Base-by-base conservation (phyloP, 2,797 vertebrate species). In the Vireo griseus region DNA sequence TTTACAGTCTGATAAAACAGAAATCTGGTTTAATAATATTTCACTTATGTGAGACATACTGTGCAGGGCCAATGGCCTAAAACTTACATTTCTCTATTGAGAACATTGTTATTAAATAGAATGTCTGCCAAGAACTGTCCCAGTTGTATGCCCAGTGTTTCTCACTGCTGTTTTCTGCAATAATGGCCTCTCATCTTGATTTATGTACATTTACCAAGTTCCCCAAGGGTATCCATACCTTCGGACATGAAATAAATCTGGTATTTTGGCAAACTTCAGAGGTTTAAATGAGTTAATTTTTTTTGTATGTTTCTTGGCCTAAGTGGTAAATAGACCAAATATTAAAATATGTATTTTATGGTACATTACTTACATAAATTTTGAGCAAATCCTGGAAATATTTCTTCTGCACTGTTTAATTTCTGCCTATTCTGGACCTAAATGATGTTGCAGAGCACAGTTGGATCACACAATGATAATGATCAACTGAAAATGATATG, bases 61-160 rank as follows among this genome's bases (percentile, higher is more conserved):
- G 8, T 66, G 25, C 42, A 86, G 66, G 40, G 55, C 44, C 62
- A 84, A 94, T 57, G 84, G 52, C 16, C 42, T 79, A 74, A 94
- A 90, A 54, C 29, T 67, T 44, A 50, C 29, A 73, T 93, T 95
- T 92, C 74, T 86, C 9, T 6, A 57, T 44, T 65, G 67, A 84
- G 76, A 91, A 24, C 11, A 39, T 76, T 78, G 59, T 88, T 92
- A 88, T 88, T 94, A 94, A 92, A 96, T 72, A 55, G 51, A 87
- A 87, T 39, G 79, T 42, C 52, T 90, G 83, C 59, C 90, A 92
- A 81, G 61, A 80, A 58, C 25, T 72, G n/a, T 80, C 65, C 39
- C 57, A 68, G 25, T 58, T 85, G 44, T 44, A 71, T 44, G 57
- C 67, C 54, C 59, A 50, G 16, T 73, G 35, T 87, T 96, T 92